A percentile compares a stretch with the other conserved stretches of the same genome.
These are phyloP conservation scores for Charaxes varanes DNA, from an alignment of 1,140 invertebrate genomes.

Conservation along the genomic window DNA sequence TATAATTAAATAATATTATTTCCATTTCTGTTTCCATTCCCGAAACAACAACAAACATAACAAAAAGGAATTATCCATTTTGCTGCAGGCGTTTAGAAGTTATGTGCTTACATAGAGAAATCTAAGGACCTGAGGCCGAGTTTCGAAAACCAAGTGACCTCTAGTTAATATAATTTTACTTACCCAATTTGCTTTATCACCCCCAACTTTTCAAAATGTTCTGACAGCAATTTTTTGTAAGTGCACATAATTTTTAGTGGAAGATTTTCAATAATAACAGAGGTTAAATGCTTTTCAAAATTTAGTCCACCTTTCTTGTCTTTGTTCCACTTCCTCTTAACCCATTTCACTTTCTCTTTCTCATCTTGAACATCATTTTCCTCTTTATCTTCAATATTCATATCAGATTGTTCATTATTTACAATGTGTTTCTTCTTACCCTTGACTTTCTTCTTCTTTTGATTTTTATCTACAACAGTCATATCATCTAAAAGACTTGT, in stretches of 20 bases:
- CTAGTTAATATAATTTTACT: no score
- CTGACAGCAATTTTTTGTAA: slow-evolving; percentile 43
- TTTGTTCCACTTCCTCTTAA: slow-evolving; percentile 55
- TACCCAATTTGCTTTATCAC: slow-evolving; percentile 49
- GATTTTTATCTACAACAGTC: slow-evolving; percentile 48
- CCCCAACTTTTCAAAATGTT: slow-evolving; percentile 49
- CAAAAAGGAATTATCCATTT: no score
- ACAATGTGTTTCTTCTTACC: slow-evolving; percentile 9
- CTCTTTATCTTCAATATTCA: slow-evolving; percentile 4
- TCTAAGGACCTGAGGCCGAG: no score
- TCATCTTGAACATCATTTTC: slow-evolving; percentile 28
- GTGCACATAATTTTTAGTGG: slow-evolving; percentile 40
- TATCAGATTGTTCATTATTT: slow-evolving; percentile 5
- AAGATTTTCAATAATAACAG: slow-evolving; percentile 47
- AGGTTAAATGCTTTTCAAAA: slow-evolving; percentile 19
- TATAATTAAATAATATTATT: no score
- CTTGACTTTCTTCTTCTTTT: slow-evolving; percentile 18
- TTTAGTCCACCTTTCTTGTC: slow-evolving; percentile 33
- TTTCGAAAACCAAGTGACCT: no score
- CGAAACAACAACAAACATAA: no score
- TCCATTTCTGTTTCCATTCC: no score
- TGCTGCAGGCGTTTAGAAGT: no score
- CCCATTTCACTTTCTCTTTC: slow-evolving; percentile 53
- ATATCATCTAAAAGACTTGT: slow-evolving; percentile 53
- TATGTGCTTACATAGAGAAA: no score